Percentiles rank a stretch among this genome's conserved stretches.
Conservation (phyloP, 2,888 invertebrate genomes). For the Polyploca ridens region DNA sequence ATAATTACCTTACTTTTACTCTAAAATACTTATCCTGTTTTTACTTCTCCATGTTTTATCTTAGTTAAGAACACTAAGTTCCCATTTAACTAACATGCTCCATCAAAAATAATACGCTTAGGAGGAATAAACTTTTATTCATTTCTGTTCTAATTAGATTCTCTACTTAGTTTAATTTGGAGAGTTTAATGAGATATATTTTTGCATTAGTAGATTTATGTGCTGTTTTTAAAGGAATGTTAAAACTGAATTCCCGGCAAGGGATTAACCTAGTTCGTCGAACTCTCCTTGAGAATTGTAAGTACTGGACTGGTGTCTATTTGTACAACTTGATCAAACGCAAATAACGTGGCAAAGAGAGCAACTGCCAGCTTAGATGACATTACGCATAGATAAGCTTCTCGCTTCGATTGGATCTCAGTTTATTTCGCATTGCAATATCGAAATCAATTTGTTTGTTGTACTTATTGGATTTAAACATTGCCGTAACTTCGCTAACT, state of each 20-base stretch:
- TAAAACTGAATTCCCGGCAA: constrained; percentile 2
- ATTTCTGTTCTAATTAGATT: not conserved
- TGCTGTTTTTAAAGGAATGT: not conserved
- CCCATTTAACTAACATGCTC: constrained; percentile 4
- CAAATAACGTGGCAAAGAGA: constrained; percentile 65
- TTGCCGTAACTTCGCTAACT: constrained; percentile 40
- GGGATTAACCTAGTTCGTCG: constrained; percentile 7
- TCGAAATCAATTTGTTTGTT: constrained; percentile 65
- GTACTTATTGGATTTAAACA: constrained; percentile 61
- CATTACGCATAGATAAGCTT: constrained; percentile 56
- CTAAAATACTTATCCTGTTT: not conserved
- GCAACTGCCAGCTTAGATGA: constrained; percentile 54
- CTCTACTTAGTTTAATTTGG: not conserved
- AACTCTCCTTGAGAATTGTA: constrained; percentile 17
- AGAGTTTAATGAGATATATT: constrained; percentile 3
- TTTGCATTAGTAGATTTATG: not conserved
- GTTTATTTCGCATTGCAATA: constrained; percentile 52
- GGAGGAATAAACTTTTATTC: constrained; percentile 4
- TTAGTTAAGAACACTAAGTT: not conserved
- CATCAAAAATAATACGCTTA: not conserved
- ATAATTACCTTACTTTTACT: not conserved
- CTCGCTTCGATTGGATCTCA: constrained; percentile 56
- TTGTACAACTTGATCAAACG: constrained; percentile 54
- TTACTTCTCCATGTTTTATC: not conserved
- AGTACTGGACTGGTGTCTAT: constrained; percentile 29